Evolutionary conservation across 2,888 invertebrate genomes (phyloP).

Genomic region (Chymomyza caudatula): DNA sequence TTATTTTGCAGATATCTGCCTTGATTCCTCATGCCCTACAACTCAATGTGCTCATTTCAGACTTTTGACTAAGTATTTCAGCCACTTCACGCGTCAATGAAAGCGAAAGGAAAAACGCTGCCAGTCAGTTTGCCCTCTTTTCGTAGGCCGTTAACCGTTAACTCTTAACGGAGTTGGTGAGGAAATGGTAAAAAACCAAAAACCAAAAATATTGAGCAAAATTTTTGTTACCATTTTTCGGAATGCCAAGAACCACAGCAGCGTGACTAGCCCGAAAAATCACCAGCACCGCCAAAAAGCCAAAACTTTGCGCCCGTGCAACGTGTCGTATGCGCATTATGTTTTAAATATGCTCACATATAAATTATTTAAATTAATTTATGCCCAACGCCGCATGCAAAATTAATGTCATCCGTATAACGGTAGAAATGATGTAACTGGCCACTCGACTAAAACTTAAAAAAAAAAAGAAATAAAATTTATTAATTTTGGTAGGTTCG

Average conservation of each 20-base stretch:
- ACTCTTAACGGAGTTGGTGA: slow-evolving; percentile 31
- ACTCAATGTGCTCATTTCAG: background rate
- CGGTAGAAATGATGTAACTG: slow-evolving; percentile 63
- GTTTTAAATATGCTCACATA: slow-evolving; percentile 51
- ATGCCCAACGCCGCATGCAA: slow-evolving; percentile 49
- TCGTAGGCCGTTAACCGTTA: background rate
- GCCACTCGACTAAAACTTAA: slow-evolving; percentile 30
- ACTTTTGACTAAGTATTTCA: slow-evolving; percentile 14
- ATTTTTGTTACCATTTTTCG: slow-evolving; percentile 54
- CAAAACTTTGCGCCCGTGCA: background rate
- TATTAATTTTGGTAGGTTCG: slow-evolving; percentile 12
- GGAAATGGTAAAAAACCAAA: slow-evolving; percentile 47
- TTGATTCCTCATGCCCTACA: slow-evolving; percentile 48
- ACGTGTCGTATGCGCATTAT: slow-evolving; percentile 8
- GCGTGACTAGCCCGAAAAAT: slow-evolving; percentile 45
- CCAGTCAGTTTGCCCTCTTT: background rate
- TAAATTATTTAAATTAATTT: slow-evolving; percentile 45
- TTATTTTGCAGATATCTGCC: background rate
- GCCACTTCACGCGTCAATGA: slow-evolving; percentile 70
- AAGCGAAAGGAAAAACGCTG: slow-evolving; percentile 66
- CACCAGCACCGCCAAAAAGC: background rate
- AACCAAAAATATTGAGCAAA: slow-evolving; percentile 63
- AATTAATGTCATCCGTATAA: slow-evolving; percentile 69
- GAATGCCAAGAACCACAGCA: slow-evolving; percentile 56
- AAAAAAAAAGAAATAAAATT: slow-evolving; percentile 6